Evolutionary conservation across 2,113 vertebrate genomes (phyloP), one percentile per base, ranked within the genome.

Genomic region (Psettodes erumei): DNA sequence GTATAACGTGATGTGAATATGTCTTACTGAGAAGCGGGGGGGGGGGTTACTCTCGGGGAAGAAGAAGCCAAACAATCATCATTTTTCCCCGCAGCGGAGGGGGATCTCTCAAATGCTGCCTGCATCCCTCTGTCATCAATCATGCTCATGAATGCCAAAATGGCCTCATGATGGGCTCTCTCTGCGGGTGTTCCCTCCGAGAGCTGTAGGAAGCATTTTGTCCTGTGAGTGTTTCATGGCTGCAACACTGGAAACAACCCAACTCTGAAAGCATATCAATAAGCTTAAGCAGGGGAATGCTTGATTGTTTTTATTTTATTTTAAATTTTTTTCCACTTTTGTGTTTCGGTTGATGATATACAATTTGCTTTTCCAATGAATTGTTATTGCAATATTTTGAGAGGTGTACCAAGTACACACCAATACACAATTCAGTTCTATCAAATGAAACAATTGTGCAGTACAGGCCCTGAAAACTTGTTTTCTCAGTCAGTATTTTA

Each of bases 61-160:
- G 67, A 58, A 70, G 63, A 71, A 78, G 74, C 72, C 74, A 82
- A 89, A 87, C 86, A 86, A 85, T 81, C 73, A 81, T 86, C 50
- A 50, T 60, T 86, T 84, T 78, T 82, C 67, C n/a, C 67, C 6
- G 8, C 61, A 37, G 80, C 79, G 70, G 72, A 79, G 75, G 80
- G n/a, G 82, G 76, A 86, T 87, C 88, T 88, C 81, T 88, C 68
- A 75, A 85, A 82, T 28, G 21, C 83, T 77, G 81, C 82, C 79
- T 87, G 70, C 74, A 45, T 84, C 70, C 82, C 72, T 19, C 59
- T 86, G 86, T 94, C 87, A 93, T 94, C 95, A 93, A 89, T 93
- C 77, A 93, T 88, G 86, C 87, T 85, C 75, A 90, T 91, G 93
- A 93, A 94, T 89, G 92, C 81, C 79, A 85, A 94, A 94, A 92